Evolutionary conservation across 2,797 vertebrate genomes (phyloP).

Genomic region (Melopsittacus undulatus): DNA sequence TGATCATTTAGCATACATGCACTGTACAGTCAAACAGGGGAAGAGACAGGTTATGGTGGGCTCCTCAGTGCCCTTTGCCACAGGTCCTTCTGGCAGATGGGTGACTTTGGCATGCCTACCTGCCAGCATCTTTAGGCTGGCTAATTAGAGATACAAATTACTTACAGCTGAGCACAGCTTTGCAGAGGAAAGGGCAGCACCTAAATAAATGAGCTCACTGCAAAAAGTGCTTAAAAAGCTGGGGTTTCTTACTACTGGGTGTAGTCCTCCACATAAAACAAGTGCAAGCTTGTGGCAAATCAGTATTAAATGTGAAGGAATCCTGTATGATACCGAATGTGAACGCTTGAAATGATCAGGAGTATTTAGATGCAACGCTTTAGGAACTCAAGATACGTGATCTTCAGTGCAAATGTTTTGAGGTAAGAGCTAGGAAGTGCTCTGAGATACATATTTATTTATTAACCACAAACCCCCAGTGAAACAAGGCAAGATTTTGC

Average conservation of each 20-base stretch:
- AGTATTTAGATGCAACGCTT: not conserved
- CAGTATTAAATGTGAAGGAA: not conserved
- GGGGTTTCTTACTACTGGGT: not conserved
- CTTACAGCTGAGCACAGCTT: not conserved
- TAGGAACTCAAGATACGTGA: not conserved
- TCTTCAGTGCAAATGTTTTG: not conserved
- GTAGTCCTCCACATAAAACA: not conserved
- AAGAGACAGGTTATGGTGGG: not conserved
- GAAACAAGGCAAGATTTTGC: not conserved
- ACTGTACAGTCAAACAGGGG: not conserved
- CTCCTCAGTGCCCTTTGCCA: not conserved
- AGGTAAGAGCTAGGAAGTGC: not conserved
- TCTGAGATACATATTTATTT: not conserved
- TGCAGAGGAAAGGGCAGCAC: not conserved
- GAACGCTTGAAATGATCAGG: not conserved
- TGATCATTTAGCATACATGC: rapidly evolving
- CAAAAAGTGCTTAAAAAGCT: not conserved
- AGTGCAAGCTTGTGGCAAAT: not conserved
- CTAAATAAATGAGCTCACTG: not conserved
- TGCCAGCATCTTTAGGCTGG: not conserved
- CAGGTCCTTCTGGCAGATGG: too few relatives aligned
- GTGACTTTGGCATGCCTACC: not conserved
- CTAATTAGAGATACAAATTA: not conserved
- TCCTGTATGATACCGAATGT: not conserved
- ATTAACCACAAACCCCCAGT: not conserved